These are phyloP conservation scores for Anoura caudifer DNA, from an alignment of 2,113 vertebrate species.

Conservation along the genomic window DNA sequence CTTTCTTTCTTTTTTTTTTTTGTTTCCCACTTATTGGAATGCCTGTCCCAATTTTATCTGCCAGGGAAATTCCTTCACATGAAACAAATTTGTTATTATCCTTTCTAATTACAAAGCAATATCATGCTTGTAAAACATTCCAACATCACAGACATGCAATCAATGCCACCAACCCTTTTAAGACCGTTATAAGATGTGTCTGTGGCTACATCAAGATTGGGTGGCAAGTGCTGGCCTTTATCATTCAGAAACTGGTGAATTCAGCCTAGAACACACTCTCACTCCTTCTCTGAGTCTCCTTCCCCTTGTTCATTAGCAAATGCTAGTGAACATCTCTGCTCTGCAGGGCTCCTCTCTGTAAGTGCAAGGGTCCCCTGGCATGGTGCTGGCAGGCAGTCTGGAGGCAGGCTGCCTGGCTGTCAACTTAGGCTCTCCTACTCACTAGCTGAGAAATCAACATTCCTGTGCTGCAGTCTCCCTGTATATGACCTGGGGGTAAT, in stretches of 20 bases:
- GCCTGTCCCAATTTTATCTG: not conserved
- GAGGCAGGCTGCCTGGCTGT: not conserved
- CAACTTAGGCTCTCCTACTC: not conserved
- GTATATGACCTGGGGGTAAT: not conserved
- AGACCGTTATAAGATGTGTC: not conserved
- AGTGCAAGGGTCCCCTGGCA: not conserved
- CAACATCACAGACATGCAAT: not conserved
- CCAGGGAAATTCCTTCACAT: not conserved
- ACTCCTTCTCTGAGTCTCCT: not conserved
- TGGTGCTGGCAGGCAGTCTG: not conserved
- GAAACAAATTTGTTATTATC: not conserved
- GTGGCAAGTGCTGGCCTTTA: not conserved
- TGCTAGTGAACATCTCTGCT: not conserved
- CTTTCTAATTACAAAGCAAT: constrained; percentile 32
- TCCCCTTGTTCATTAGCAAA: not conserved
- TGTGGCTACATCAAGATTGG: not conserved
- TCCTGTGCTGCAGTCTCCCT: not conserved
- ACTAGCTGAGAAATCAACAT: not conserved
- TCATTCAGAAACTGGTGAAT: not conserved
- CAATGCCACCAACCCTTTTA: not conserved
- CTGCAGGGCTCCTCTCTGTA: not conserved
- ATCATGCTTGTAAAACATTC: not conserved
- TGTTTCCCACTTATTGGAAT: not conserved
- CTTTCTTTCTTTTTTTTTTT: too few relatives aligned
- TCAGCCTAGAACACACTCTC: not conserved